Evolutionary conservation across 64 coral and sea anemone genomes (phyloP).

Genomic region (Astreopora myriophthalma): DNA sequence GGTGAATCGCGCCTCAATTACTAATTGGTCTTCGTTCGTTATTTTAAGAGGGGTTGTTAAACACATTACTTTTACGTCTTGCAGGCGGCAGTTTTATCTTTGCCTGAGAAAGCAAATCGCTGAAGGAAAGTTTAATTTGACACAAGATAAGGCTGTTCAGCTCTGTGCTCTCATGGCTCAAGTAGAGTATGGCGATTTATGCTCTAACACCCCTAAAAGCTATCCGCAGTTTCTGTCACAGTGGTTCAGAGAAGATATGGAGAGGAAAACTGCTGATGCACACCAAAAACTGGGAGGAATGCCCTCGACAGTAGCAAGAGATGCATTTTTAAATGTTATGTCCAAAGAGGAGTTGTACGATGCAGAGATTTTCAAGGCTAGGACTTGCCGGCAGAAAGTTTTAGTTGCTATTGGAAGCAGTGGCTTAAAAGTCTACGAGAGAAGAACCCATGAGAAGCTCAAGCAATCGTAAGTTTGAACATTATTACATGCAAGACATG

Average conservation of each 20-base stretch:
- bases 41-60: neutral
- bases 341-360: slow-evolving; percentile 90
- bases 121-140: slow-evolving; percentile 91
- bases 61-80: slow-evolving; percentile 19
- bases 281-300: slow-evolving; percentile 78
- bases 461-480: slow-evolving; percentile 85
- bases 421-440: slow-evolving; percentile 86
- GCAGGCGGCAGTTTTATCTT: slow-evolving; percentile 87
- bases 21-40: too few species aligned
- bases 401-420: slow-evolving; percentile 83
- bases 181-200: slow-evolving; percentile 88
- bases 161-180: slow-evolving; percentile 85
- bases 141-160: slow-evolving; percentile 67
- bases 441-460: slow-evolving; percentile 75
- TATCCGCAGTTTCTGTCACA: slow-evolving; percentile 79
- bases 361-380: slow-evolving; percentile 94
- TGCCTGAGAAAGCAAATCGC: slow-evolving; percentile 77
- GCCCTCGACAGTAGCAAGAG: slow-evolving; percentile 54
- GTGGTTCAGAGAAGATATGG: slow-evolving; percentile 71
- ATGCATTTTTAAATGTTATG: slow-evolving; percentile 83
- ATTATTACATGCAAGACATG: neutral
- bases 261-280: slow-evolving; percentile 64
- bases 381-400: slow-evolving; percentile 80
- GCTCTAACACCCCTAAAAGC: neutral
- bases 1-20: too few species aligned